phyloP scores from a whole-genome alignment of 1,140 invertebrate genomes.

The Ephestia elutella region DNA sequence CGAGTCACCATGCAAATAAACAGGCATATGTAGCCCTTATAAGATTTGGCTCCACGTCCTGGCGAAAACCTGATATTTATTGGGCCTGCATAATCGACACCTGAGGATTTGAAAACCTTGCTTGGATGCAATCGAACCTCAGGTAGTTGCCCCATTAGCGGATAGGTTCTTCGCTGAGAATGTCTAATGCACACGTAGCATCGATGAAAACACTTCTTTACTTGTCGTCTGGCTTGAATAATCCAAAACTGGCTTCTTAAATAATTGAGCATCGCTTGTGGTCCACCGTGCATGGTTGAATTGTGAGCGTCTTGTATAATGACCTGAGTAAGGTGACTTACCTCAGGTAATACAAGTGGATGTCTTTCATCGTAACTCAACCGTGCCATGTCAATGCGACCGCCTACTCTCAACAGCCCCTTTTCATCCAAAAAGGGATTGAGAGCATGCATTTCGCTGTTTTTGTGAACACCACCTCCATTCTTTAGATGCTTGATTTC shows the following conservation, averaged over 20 bases:
- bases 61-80: background rate
- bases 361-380: slow-evolving; percentile 40
- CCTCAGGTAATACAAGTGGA: slow-evolving; percentile 44
- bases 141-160: slow-evolving; percentile 7
- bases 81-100: slow-evolving; percentile 8
- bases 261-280: slow-evolving; percentile 16
- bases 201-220: background rate
- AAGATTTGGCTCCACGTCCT: background rate
- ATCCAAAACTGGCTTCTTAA: slow-evolving; percentile 8
- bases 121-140: no score
- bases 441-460: background rate
- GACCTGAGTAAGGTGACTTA: slow-evolving; percentile 27
- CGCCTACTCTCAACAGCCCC: slow-evolving; percentile 51
- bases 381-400: slow-evolving; percentile 34
- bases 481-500: slow-evolving; percentile 8
- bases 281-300: slow-evolving; percentile 28
- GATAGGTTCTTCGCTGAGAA: background rate
- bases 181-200: background rate
- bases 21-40: background rate
- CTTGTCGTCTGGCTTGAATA: background rate
- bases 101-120: background rate
- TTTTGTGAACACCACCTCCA: background rate
- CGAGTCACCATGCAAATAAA: background rate
- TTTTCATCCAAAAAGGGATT: slow-evolving; percentile 43
- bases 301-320: slow-evolving; percentile 35